Percentiles rank a stretch among this genome's conserved stretches.
Conservation (phyloP, 2,888 invertebrate genomes). For the Nebria brevicollis region DNA sequence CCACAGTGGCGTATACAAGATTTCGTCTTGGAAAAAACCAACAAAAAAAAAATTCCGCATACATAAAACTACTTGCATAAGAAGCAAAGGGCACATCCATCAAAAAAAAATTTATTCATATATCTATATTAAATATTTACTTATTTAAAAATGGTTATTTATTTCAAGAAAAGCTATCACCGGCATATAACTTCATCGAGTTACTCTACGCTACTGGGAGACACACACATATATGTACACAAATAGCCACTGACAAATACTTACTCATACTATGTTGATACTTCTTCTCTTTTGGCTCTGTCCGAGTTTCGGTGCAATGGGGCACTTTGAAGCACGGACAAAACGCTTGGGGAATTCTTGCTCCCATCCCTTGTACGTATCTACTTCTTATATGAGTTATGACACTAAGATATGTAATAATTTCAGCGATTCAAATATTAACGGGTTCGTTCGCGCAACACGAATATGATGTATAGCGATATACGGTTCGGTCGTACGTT, state of each 20-base stretch:
- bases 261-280: background rate
- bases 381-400: slow-evolving; percentile 37
- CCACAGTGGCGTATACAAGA: background rate
- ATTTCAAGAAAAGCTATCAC: background rate
- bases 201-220: background rate
- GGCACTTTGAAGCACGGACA: background rate
- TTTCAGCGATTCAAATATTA: slow-evolving; percentile 45
- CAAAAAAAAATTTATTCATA: too few relatives aligned
- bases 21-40: background rate
- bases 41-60: too few relatives aligned
- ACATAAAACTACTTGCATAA: too few relatives aligned
- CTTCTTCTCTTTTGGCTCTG: background rate
- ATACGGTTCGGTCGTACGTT: background rate
- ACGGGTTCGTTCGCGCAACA: slow-evolving; percentile 15
- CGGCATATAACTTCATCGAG: background rate
- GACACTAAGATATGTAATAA: slow-evolving; percentile 45
- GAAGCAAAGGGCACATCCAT: too few relatives aligned
- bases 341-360: slow-evolving; percentile 16
- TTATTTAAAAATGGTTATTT: too few relatives aligned
- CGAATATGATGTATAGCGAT: background rate
- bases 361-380: slow-evolving; percentile 21
- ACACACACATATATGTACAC: background rate
- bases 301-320: slow-evolving; percentile 7
- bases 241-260: background rate
- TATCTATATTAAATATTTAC: too few relatives aligned